Evolutionary conservation across 2,888 invertebrate genomes (phyloP).

Genomic region (Tiliacea citrago): DNA sequence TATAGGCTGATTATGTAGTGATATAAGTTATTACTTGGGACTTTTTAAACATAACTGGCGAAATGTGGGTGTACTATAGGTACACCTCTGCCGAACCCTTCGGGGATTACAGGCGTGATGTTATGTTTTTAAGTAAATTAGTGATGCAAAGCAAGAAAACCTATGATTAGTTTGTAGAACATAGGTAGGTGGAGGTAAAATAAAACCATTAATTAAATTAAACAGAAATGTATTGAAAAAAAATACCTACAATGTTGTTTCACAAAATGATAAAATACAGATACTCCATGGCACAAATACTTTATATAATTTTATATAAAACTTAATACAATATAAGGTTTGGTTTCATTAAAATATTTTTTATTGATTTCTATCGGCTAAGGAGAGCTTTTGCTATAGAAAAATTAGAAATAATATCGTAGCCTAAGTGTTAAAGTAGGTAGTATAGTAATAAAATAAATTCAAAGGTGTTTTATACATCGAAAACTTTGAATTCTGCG

Average conservation of each 20-base stretch:
- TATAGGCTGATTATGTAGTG: too few species aligned
- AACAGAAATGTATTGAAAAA: slow-evolving; percentile 52
- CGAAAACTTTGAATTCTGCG: slow-evolving; percentile 38
- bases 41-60: too few species aligned
- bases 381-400: slow-evolving; percentile 15
- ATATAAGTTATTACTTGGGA: too few species aligned
- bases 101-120: too few species aligned
- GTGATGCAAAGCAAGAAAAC: not conserved
- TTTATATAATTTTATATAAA: slow-evolving; percentile 28
- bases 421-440: slow-evolving; percentile 29
- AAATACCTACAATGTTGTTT: slow-evolving; percentile 36
- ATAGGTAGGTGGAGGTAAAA: not conserved
- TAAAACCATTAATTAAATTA: slow-evolving; percentile 27
- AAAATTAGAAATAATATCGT: slow-evolving; percentile 22
- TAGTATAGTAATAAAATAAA: slow-evolving; percentile 15
- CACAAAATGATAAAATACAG: slow-evolving; percentile 48
- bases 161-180: not conserved
- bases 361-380: slow-evolving; percentile 22
- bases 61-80: too few species aligned
- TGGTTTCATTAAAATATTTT: slow-evolving; percentile 37
- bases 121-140: too few species aligned
- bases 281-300: slow-evolving; percentile 57
- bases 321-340: slow-evolving; percentile 42
- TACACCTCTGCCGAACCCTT: too few species aligned
- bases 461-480: slow-evolving; percentile 50